phyloP scores from a whole-genome alignment of 2,797 vertebrate genomes.

The Clangula hyemalis region DNA sequence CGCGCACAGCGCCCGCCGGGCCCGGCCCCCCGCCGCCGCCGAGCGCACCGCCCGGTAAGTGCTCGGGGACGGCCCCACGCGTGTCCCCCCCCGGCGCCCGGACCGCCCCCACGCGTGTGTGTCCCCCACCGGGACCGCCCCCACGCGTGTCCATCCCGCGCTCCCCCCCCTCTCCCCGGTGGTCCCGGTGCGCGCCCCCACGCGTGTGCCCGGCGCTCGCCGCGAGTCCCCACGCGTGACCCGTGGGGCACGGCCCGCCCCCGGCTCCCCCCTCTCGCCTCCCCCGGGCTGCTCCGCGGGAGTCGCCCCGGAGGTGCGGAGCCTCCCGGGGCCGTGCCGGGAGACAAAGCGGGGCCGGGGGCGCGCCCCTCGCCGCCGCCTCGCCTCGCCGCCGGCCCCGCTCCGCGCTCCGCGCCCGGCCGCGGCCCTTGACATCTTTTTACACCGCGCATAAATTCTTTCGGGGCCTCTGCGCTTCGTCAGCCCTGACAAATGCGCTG shows the following conservation, averaged over 20 bases:
- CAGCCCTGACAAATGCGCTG: conserved; percentile 75
- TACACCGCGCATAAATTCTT: conserved; percentile 72
- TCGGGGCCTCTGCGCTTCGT: conserved; percentile 75
- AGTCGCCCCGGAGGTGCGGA: background rate
- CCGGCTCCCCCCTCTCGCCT: no score
- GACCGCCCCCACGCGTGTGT: background rate
- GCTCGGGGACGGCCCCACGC: background rate
- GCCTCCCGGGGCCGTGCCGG: background rate
- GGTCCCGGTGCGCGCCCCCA: background rate
- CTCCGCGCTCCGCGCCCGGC: background rate
- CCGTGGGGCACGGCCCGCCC: background rate
- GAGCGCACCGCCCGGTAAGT: conserved; percentile 2
- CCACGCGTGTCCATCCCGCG: no score
- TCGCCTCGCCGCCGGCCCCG: background rate
- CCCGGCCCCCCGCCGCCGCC: conserved; percentile 53
- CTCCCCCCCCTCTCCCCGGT: no score
- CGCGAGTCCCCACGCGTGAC: background rate
- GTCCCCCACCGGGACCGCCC: background rate
- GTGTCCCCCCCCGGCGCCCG: background rate
- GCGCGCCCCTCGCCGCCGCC: background rate
- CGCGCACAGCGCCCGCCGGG: conserved; percentile 39
- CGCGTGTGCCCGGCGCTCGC: background rate
- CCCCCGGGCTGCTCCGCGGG: background rate
- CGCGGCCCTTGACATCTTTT: conserved; percentile 71
- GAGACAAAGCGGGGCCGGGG: background rate